phyloP scores from a whole-genome alignment of 1,140 invertebrate genomes.

The Calephelis nemesis region DNA sequence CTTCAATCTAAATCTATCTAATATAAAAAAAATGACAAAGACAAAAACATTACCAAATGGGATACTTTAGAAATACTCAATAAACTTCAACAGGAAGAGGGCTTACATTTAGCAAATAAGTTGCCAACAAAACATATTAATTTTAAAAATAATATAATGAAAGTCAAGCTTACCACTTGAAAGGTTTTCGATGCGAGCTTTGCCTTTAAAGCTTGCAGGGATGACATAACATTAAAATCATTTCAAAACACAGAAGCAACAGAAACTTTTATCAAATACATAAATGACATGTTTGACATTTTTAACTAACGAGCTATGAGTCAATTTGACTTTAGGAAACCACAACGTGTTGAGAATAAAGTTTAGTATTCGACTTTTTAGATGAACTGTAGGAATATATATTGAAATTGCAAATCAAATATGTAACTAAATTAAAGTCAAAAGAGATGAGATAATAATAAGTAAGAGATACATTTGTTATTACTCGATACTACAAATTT shows the following conservation, averaged over 20 bases:
- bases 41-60: conserved; percentile 25
- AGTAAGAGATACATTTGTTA: neutral
- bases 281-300: conserved; percentile 35
- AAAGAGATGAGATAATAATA: conserved; percentile 4
- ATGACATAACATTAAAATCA: conserved; percentile 8
- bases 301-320: conserved; percentile 26
- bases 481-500: conserved; percentile 19
- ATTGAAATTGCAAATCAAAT: conserved; percentile 20
- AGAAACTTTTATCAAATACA: conserved; percentile 24
- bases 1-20: conserved; percentile 19
- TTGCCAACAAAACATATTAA: conserved; percentile 30
- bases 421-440: conserved; percentile 25
- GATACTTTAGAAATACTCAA: conserved; percentile 21
- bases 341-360: conserved; percentile 15
- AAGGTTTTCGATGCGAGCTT: conserved; percentile 33
- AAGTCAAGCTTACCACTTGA: conserved; percentile 34
- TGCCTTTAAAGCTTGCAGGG: conserved; percentile 24
- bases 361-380: conserved; percentile 22
- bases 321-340: conserved; percentile 24
- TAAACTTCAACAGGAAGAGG: conserved; percentile 29
- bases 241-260: conserved; percentile 29
- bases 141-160: conserved; percentile 38
- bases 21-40: conserved; percentile 17
- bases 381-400: conserved; percentile 28
- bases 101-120: conserved; percentile 34